phyloP scores from a whole-genome alignment of 2,888 invertebrate species.

The Cataglyphis altisquamis region DNA sequence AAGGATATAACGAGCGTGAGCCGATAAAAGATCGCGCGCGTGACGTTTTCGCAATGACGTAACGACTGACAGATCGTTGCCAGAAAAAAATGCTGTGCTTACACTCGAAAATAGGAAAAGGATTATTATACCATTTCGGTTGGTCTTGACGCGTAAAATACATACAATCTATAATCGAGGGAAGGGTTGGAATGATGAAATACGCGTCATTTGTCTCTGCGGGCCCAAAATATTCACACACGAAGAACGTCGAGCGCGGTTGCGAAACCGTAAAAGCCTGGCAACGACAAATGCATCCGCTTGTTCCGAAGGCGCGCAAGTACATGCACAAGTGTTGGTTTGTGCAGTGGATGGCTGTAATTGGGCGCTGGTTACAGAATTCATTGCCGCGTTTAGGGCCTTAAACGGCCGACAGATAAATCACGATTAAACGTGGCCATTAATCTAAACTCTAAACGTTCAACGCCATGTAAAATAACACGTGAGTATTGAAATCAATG shows the following conservation, averaged over 20 bases:
- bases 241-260: slow-evolving; percentile 36
- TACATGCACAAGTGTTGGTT: slow-evolving; percentile 35
- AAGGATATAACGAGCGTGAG: slow-evolving; percentile 23
- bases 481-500: background rate
- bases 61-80: slow-evolving; percentile 30
- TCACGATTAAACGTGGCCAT: slow-evolving; percentile 50
- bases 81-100: slow-evolving; percentile 7
- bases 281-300: slow-evolving; percentile 37
- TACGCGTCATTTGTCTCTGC: slow-evolving; percentile 49
- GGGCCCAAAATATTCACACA: slow-evolving; percentile 47
- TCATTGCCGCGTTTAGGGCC: slow-evolving; percentile 57
- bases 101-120: slow-evolving; percentile 34
- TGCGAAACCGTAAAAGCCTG: slow-evolving; percentile 44
- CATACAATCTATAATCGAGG: slow-evolving; percentile 25
- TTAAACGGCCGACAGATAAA: slow-evolving; percentile 44
- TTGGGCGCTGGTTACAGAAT: slow-evolving; percentile 39
- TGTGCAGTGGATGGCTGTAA: slow-evolving; percentile 23
- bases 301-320: slow-evolving; percentile 34
- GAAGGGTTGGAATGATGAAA: slow-evolving; percentile 51
- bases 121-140: background rate
- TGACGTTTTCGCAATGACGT: slow-evolving; percentile 22
- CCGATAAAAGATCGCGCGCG: slow-evolving; percentile 32
- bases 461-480: slow-evolving; percentile 23
- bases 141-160: slow-evolving; percentile 9
- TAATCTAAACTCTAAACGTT: slow-evolving; percentile 31